A percentile compares a stretch with the other conserved stretches of the same genome.
Evolutionary conservation across 2,797 vertebrate genomes (phyloP).

Genomic region (Aulostomus chinensis): DNA sequence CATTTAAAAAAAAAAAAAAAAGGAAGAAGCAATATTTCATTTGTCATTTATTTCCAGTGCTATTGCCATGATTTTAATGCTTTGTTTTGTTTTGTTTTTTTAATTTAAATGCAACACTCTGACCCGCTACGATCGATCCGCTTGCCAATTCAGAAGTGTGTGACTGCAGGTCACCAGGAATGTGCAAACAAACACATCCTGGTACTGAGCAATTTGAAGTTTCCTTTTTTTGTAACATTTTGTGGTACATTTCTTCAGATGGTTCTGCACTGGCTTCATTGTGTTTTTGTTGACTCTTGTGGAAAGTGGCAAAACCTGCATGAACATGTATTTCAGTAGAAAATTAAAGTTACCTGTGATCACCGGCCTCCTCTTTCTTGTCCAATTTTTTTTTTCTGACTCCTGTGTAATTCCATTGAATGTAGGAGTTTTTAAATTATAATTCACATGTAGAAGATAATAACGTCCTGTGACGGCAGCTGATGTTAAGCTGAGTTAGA

Average conservation of each 20-base stretch:
- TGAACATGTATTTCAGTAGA: conserved; percentile 72
- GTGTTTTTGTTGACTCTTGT: conserved; percentile 67
- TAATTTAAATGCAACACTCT: conserved; percentile 1
- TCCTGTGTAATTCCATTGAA: background rate
- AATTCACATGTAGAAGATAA: too few relatives aligned
- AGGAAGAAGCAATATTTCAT: conserved; percentile 42
- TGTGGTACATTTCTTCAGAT: conserved; percentile 21
- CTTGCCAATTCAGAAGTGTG: too few relatives aligned
- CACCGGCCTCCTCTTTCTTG: conserved; percentile 2
- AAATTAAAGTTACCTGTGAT: conserved; percentile 69
- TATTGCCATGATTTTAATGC: conserved; percentile 13
- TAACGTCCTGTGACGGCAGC: too few relatives aligned
- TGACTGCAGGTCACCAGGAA: conserved; percentile 22
- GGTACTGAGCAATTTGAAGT: conserved; percentile 27
- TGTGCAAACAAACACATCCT: conserved; percentile 36
- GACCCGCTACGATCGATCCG: conserved; percentile 27
- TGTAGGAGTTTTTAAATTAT: too few relatives aligned
- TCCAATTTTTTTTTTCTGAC: background rate
- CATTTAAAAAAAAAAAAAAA: too few relatives aligned
- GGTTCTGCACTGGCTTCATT: conserved; percentile 31
- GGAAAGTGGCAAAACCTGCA: conserved; percentile 66
- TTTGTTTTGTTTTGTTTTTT: background rate
- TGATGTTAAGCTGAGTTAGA: too few relatives aligned
- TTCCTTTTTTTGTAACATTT: conserved; percentile 29
- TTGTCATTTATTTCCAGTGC: conserved; percentile 1